Evolutionary conservation across 2,888 invertebrate genomes (phyloP).

Genomic region (Philaethria dido): DNA sequence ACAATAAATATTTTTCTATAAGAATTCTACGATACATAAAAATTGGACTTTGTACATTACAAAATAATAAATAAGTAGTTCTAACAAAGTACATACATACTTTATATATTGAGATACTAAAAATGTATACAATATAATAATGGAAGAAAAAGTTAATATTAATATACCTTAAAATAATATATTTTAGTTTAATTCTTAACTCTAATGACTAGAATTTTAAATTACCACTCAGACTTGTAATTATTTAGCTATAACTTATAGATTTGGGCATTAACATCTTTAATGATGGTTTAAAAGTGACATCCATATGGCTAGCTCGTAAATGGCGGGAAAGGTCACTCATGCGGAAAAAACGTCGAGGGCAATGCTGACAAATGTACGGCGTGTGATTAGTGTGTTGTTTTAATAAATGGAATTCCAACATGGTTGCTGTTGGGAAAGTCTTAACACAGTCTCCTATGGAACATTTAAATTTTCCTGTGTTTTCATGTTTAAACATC

Average conservation of each 20-base stretch:
- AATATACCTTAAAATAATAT: neutral
- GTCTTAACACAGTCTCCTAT: slow-evolving; percentile 69
- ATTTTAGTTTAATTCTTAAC: neutral
- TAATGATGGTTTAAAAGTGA: slow-evolving; percentile 48
- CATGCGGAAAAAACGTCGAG: slow-evolving; percentile 70
- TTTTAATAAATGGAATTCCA: slow-evolving; percentile 76
- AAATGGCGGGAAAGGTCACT: slow-evolving; percentile 75
- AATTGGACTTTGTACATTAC: neutral
- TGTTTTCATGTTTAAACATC: slow-evolving; percentile 72
- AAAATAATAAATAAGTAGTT: neutral
- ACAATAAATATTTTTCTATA: slow-evolving; percentile 17
- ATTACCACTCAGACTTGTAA: slow-evolving; percentile 28
- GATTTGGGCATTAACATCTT: slow-evolving; percentile 35
- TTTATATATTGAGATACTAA: neutral
- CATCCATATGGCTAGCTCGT: slow-evolving; percentile 65
- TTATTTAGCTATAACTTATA: slow-evolving; percentile 27
- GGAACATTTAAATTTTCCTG: slow-evolving; percentile 71
- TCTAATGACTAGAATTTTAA: slow-evolving; percentile 35
- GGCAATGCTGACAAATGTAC: slow-evolving; percentile 71
- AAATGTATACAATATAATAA: neutral
- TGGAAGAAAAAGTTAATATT: neutral
- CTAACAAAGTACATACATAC: neutral
- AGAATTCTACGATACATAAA: neutral
- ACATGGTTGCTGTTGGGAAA: slow-evolving; percentile 72
- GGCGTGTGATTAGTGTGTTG: slow-evolving; percentile 75